These are phyloP conservation scores for Eumerus sabulonum DNA, from an alignment of 2,888 invertebrate species.

Conservation along the genomic window DNA sequence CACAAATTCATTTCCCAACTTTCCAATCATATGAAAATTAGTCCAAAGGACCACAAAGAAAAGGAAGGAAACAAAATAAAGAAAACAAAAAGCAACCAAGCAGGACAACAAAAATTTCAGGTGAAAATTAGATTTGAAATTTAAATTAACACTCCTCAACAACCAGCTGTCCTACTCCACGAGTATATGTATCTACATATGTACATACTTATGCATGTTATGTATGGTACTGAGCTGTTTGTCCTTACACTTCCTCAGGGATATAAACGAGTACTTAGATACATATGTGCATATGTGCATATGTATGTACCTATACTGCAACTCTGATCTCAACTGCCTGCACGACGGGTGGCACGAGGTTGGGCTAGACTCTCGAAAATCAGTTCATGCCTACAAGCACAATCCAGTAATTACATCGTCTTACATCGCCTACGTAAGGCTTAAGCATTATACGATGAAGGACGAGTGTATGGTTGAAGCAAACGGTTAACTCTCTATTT, in stretches of 20 bases:
- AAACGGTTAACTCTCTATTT: conserved; percentile 9
- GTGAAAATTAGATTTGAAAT: conserved; percentile 65
- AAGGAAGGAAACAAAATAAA: neutral
- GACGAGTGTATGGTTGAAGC: neutral
- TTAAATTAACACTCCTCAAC: conserved; percentile 55
- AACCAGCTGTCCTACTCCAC: conserved; percentile 5
- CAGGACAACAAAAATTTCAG: conserved; percentile 50
- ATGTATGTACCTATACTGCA: too few species aligned
- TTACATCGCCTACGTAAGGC: conserved; percentile 51
- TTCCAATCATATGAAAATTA: neutral
- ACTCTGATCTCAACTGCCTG: too few species aligned
- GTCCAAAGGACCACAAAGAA: neutral
- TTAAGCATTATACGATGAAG: conserved; percentile 21
- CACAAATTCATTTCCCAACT: neutral
- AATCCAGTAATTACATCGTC: conserved; percentile 62
- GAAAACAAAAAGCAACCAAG: neutral
- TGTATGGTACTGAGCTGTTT: too few species aligned
- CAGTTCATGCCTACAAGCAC: conserved; percentile 61
- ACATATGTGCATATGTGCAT: too few species aligned
- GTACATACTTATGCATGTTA: too few species aligned
- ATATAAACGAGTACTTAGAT: too few species aligned
- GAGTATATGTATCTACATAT: too few species aligned
- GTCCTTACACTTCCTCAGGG: too few species aligned
- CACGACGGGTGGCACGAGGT: conserved; percentile 34
- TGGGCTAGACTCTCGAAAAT: conserved; percentile 15